Evolutionary conservation across 2,797 vertebrate species (phyloP).

Genomic region (Rhynchotus rufescens): DNA sequence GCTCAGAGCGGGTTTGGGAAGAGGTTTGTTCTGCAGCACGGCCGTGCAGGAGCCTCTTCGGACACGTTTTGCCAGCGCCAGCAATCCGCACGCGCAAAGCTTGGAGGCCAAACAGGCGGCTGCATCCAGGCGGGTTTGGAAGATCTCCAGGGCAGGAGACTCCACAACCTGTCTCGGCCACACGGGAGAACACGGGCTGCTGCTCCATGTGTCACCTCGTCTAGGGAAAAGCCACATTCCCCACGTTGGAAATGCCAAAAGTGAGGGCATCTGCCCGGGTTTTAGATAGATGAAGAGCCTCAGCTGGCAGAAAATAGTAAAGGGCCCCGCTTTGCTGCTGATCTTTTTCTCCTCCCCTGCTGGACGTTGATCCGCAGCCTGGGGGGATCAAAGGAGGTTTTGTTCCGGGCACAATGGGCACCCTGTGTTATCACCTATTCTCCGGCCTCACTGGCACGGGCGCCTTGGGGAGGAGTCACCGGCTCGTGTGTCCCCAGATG

Average conservation of each 20-base stretch:
- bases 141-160: too few species aligned
- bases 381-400: background rate
- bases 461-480: background rate
- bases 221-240: background rate
- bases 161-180: too few species aligned
- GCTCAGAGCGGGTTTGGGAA: background rate
- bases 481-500: background rate
- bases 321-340: background rate
- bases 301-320: background rate
- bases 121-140: too few species aligned
- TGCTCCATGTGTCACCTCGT: background rate
- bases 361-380: background rate
- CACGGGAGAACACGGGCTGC: background rate
- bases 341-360: background rate
- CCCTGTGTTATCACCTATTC: background rate
- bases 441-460: background rate
- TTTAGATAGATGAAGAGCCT: background rate
- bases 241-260: rapidly evolving
- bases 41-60: background rate
- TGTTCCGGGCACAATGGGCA: slow-evolving; percentile 10
- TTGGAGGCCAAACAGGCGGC: too few species aligned
- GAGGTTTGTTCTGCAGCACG: background rate
- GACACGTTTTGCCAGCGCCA: too few species aligned
- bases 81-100: too few species aligned
- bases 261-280: background rate